Conservation (phyloP, 1,140 invertebrate species). For the Rhizoglyphus robini region DNA sequence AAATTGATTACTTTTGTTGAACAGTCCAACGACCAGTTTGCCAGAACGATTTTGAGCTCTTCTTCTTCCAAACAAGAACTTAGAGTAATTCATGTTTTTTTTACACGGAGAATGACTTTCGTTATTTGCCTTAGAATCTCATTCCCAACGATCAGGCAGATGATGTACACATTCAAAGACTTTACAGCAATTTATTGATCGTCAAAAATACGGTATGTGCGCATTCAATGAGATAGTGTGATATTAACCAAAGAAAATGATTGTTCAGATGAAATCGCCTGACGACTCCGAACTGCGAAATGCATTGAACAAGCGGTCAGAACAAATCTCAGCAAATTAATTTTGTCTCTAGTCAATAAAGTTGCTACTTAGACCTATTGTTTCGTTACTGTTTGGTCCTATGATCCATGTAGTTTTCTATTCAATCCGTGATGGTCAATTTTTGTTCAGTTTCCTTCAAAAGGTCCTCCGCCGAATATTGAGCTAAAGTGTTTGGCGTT, state of each 20-base stretch:
- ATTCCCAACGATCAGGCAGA: constrained; percentile 2
- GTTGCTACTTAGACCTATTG: too few species aligned
- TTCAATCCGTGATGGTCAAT: not conserved
- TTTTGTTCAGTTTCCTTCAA: not conserved
- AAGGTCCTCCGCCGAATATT: not conserved
- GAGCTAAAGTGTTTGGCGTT: not conserved
- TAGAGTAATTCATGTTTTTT: not conserved
- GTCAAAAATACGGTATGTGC: constrained; percentile 9
- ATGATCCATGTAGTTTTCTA: too few species aligned
- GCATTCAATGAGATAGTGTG: not conserved
- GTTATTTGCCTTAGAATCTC: not conserved
- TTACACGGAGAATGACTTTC: not conserved
- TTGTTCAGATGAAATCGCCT: not conserved
- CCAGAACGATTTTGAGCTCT: not conserved
- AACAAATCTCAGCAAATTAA: not conserved
- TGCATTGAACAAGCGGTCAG: not conserved
- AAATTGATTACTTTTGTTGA: not conserved
- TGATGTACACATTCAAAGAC: constrained; percentile 11
- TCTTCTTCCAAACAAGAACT: not conserved
- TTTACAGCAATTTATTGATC: constrained; percentile 16
- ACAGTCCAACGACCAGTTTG: not conserved
- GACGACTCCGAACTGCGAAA: not conserved
- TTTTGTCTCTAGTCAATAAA: too few species aligned
- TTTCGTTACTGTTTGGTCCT: too few species aligned
- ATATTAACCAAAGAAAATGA: not conserved